These are phyloP conservation scores for Synchiropus splendidus DNA, from an alignment of 2,113 vertebrate genomes.

Conservation along the genomic window DNA sequence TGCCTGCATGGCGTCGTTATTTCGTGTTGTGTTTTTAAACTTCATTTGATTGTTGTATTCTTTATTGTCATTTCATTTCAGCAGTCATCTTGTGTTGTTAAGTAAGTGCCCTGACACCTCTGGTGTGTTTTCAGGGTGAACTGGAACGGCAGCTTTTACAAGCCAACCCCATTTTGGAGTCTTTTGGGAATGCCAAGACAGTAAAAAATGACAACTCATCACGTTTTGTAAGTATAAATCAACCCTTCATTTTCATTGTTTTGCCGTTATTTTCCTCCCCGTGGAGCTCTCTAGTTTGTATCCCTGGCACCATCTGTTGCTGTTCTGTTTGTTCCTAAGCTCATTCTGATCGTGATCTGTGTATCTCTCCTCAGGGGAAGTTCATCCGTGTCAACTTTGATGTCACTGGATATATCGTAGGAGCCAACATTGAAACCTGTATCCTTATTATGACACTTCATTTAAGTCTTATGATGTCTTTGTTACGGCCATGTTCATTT, in stretches of 20 bases:
- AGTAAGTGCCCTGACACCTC: slow-evolving; percentile 9
- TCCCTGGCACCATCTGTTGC: too few species aligned
- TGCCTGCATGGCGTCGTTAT: too few species aligned
- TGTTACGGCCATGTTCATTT: neutral
- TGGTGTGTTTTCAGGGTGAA: slow-evolving; percentile 72
- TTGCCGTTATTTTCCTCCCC: too few species aligned
- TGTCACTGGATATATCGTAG: slow-evolving; percentile 95
- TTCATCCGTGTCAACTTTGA: slow-evolving; percentile 99
- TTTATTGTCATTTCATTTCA: too few species aligned
- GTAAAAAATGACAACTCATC: slow-evolving; percentile 99
- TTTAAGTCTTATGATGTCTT: neutral
- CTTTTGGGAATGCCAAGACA: slow-evolving; percentile 96
- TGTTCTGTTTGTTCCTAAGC: neutral
- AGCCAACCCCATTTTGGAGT: slow-evolving; percentile 95
- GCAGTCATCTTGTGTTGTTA: neutral
- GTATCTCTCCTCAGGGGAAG: slow-evolving; percentile 75
- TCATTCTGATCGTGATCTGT: neutral
- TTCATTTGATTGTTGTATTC: too few species aligned
- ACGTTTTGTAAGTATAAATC: slow-evolving; percentile 84
- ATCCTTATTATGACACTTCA: slow-evolving; percentile 65
- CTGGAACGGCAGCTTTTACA: slow-evolving; percentile 93
- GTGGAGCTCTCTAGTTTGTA: too few species aligned
- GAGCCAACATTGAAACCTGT: slow-evolving; percentile 99
- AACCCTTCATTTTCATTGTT: neutral
- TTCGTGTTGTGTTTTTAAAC: too few species aligned